Base-by-base conservation (phyloP, 2,113 vertebrate genomes). In the Stercorarius parasiticus region DNA sequence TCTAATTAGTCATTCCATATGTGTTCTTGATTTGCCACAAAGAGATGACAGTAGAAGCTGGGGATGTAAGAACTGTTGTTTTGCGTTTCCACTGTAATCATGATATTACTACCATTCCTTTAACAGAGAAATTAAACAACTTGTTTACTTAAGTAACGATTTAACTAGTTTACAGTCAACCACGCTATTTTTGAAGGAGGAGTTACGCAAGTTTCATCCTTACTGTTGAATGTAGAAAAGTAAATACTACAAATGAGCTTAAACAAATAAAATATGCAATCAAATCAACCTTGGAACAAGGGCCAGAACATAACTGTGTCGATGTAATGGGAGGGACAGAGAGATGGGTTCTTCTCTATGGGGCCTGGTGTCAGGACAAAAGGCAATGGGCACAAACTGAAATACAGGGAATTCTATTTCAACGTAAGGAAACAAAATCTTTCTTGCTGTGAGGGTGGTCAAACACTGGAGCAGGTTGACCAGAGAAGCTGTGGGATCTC, bases 91-190 rank as follows among this genome's bases (percentile, higher is more conserved):
- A n/a, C 52, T 73, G 16, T 70, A 81, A 62, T 62, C 10, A 25
- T 36, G 9, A 23, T 80, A 71, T 52, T 76, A 21, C 25, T 89
- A 15, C 52, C 17, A 36, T 78, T 92, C 34, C 40, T 86, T 81
- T 91, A 86, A 66, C n/a, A 65, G 36, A 85, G 49, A 89, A 82
- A 78, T 93, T n/a, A 91, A 90, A 83, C 17, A 82, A 64, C 19
- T 78, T 91, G 65, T 91, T 96, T 95, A 71, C 56, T 87, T 71
- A 94, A 85, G 56, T 81, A 76, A 86, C 69, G 34, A 79, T 95
- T 97, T 95, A 78, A 93, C 83, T 80, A 40, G 52, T 66, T 96
- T 43, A 79, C 72, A 84, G 66, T 64, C 22, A 87, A 69, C 17
- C 22, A 26, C 1, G 0, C 34, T 82, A 23, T 91, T 87, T 94